Evolutionary conservation across 2,888 invertebrate genomes (phyloP).

Genomic region (Agonopterix subpropinquella): DNA sequence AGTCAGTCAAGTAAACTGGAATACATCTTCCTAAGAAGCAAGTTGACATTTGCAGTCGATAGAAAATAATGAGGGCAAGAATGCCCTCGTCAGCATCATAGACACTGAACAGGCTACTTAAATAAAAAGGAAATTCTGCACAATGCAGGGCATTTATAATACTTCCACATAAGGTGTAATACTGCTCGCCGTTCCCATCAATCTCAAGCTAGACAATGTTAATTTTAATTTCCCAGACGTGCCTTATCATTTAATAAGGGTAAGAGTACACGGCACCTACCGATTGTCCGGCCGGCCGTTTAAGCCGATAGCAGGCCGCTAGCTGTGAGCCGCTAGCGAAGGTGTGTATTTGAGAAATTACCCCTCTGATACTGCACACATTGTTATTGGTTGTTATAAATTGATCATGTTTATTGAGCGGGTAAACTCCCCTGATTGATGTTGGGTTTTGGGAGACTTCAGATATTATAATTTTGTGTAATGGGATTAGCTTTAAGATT

Average conservation of each 20-base stretch:
- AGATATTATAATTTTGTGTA: too few species aligned
- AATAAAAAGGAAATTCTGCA: too few species aligned
- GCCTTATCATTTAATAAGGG: conserved; percentile 18
- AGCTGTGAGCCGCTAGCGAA: conserved; percentile 34
- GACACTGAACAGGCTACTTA: too few species aligned
- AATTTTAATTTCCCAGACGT: conserved; percentile 6
- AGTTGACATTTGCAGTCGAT: too few species aligned
- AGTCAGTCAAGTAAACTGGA: too few species aligned
- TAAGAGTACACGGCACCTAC: conserved; percentile 15
- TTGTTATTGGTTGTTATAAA: conserved; percentile 63
- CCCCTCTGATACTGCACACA: conserved; percentile 55
- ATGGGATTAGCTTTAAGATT: too few species aligned
- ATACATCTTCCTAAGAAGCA: too few species aligned
- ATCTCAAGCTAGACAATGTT: conserved; percentile 1
- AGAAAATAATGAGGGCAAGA: too few species aligned
- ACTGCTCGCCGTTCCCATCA: neutral
- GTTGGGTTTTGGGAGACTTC: too few species aligned
- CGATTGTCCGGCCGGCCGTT: conserved; percentile 10
- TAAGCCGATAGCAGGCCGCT: conserved; percentile 3
- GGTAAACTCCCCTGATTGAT: conserved; percentile 39
- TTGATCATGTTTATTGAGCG: conserved; percentile 47
- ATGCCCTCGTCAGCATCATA: too few species aligned
- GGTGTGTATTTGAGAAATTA: conserved; percentile 69
- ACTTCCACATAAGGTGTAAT: too few species aligned
- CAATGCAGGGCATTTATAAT: too few species aligned